phyloP scores from a whole-genome alignment of 2,113 vertebrate species.

The Bufo bufo region DNA sequence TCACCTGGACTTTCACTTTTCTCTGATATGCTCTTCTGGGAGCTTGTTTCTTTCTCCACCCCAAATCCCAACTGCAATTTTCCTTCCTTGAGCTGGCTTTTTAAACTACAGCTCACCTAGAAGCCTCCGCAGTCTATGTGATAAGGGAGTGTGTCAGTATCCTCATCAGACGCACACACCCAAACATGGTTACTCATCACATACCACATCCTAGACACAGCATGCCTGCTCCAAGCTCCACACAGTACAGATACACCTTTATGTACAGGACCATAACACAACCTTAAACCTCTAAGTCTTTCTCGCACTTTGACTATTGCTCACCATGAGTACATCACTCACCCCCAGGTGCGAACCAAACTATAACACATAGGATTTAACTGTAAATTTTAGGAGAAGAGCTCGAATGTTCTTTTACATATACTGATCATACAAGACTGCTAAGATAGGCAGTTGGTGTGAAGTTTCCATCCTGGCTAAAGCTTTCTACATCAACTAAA shows the following conservation, averaged over 20 bases:
- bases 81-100: constrained; percentile 63
- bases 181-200: constrained; percentile 61
- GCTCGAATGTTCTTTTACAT: background rate
- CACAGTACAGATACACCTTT: constrained; percentile 39
- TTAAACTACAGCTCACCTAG: constrained; percentile 79
- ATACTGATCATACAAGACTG: background rate
- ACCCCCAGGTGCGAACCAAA: constrained; percentile 9
- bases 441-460: background rate
- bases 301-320: constrained; percentile 10
- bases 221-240: constrained; percentile 29
- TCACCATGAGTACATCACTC: background rate
- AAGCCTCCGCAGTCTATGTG: constrained; percentile 69
- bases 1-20: constrained; percentile 56
- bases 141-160: constrained; percentile 82
- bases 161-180: constrained; percentile 75
- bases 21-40: constrained; percentile 11
- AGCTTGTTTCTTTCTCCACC: constrained; percentile 44
- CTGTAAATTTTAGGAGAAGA: background rate
- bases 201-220: constrained; percentile 60
- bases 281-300: constrained; percentile 3
- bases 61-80: constrained; percentile 30
- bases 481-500: background rate
- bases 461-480: background rate
- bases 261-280: background rate
- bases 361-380: constrained; percentile 31